Evolutionary conservation across 2,797 vertebrate genomes (phyloP), one percentile per base, ranked within the genome.

Genomic region (Craterocephalus amniculus): DNA sequence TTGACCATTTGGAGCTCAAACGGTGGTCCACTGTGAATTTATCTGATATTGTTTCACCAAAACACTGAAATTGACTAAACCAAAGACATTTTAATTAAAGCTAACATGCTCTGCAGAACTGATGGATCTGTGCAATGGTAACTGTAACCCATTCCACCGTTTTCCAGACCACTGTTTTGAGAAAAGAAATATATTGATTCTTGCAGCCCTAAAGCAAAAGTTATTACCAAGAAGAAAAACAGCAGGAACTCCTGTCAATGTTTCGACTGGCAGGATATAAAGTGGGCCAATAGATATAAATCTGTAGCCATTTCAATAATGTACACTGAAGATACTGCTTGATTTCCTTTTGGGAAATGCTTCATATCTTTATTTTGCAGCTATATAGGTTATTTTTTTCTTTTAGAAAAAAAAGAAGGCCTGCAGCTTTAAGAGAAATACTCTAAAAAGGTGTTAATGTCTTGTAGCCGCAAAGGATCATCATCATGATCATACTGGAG

Each of bases 401-500:
- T 59, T 38, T 34, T 14, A 36, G 16, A 38, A 38, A 36, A 36
- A 36, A 18, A 16, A 63, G 48, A 79, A 32, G 6, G 24, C 79
- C 79, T 63, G 73, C 68, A 70, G 83, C 72, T 67, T 79, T 59
- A 58, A 36, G 74, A 74, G 64, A 64, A 85, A 35, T 66, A 63
- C 68, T 70, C 73, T 78, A 61, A 63, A 63, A 80, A 79, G 63
- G 75, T 74, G 82, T 59, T 84, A 83, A 90, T 81, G 80, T 83
- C 60, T 71, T 55, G 71, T 72, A 61, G 32, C 74, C 54, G 32
- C 65, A 34, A 67, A 70, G 51, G 7, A 64, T 59, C 67, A 76
- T 70, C 71, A 74, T 73, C 80, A 72, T 65, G 78, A 77, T 70
- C 79, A 31, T 55, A 16, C 24, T 2, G 57, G 68, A 74, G 68